These are phyloP conservation scores for Hyposmocoma kahamanoa DNA, from an alignment of 1,140 invertebrate species.

Conservation along the genomic window DNA sequence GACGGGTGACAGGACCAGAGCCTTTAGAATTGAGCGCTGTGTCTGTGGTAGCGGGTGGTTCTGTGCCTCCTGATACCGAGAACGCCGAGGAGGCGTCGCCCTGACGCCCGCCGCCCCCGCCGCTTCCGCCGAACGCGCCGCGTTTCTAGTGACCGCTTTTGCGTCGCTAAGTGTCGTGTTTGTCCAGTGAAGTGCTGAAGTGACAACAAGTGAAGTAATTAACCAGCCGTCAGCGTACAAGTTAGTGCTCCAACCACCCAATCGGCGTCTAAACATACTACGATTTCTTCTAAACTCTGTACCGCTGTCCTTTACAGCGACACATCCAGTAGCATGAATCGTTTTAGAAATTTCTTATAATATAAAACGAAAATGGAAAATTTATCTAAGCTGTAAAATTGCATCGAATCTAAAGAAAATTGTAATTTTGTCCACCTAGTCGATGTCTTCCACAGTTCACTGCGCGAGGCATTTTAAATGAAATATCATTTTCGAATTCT, in stretches of 20 bases:
- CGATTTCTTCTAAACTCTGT: too few species aligned
- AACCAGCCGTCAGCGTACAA: background rate
- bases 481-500: too few species aligned
- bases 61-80: constrained; percentile 24
- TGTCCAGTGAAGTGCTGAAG: background rate
- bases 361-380: too few species aligned
- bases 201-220: background rate
- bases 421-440: constrained; percentile 17
- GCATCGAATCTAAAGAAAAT: too few species aligned
- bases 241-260: too few species aligned
- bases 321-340: too few species aligned
- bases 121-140: background rate
- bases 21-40: constrained; percentile 37
- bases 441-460: constrained; percentile 37
- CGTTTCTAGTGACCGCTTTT: background rate
- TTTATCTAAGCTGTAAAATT: too few species aligned
- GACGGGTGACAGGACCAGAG: constrained; percentile 36
- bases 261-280: too few species aligned
- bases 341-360: too few species aligned
- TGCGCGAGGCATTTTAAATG: background rate
- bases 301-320: too few species aligned
- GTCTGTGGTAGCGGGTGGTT: constrained; percentile 22
- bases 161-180: background rate
- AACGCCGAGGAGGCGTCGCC: constrained; percentile 53
- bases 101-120: constrained; percentile 26